A percentile compares a stretch with the other conserved stretches of the same genome.
phyloP scores from a whole-genome alignment of 2,888 invertebrate genomes.

The Rutpela maculata region DNA sequence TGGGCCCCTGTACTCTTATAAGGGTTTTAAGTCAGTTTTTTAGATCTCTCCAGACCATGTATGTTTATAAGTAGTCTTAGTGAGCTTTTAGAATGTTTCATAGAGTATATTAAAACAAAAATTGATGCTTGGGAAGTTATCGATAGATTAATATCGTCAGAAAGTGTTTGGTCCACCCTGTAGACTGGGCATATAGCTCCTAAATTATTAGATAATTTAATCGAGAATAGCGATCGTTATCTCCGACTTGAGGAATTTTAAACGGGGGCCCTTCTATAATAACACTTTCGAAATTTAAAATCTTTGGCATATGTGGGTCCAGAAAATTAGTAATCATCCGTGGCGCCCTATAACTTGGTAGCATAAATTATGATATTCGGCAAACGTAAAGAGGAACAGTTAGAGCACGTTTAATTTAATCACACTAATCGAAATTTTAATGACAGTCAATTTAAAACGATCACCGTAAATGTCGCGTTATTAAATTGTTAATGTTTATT shows the following conservation, averaged over 20 bases:
- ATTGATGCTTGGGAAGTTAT: too few species aligned
- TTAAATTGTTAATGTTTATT: slow-evolving; percentile 55
- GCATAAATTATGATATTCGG: slow-evolving; percentile 21
- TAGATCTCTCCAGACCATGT: too few species aligned
- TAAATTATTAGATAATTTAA: slow-evolving; percentile 1
- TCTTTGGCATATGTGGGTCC: slow-evolving; percentile 4
- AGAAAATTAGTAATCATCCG: background rate
- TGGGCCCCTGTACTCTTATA: too few species aligned
- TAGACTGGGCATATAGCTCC: background rate
- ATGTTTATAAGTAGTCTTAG: too few species aligned
- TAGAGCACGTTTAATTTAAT: slow-evolving; percentile 37
- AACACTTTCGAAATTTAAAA: background rate
- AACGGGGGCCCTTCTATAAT: slow-evolving; percentile 3
- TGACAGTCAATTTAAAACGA: slow-evolving; percentile 34
- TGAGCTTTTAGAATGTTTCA: too few species aligned
- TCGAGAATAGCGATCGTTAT: background rate
- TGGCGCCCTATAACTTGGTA: slow-evolving; percentile 18
- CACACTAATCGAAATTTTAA: slow-evolving; percentile 46
- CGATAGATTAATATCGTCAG: too few species aligned
- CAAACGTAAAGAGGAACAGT: slow-evolving; percentile 4
- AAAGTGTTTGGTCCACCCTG: background rate
- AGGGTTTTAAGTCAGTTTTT: too few species aligned
- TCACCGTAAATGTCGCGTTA: slow-evolving; percentile 44
- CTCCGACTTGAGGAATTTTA: background rate
- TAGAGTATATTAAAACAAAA: too few species aligned